Base-by-base conservation (phyloP, 2,888 invertebrate genomes). In the Cosmorhoe ocellata region DNA sequence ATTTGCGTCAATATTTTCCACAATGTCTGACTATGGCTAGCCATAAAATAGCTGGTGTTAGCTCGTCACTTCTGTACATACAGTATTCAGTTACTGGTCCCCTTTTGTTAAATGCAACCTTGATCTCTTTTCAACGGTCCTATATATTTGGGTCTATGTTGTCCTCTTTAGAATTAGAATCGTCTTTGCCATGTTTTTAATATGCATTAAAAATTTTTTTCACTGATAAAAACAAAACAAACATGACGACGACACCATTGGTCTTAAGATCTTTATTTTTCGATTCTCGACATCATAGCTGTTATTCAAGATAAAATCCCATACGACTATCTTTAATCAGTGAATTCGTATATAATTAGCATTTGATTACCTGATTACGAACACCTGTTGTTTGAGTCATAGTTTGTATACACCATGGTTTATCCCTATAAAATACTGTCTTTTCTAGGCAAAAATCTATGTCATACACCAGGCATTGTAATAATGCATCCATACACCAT, bases 21-120 rank as follows among this genome's bases (percentile, higher is more conserved):
- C n/a, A n/a, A n/a, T n/a, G n/a, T n/a, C n/a, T n/a, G n/a, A 43
- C 42, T 32, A 51, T 58, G 51, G 51, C 43, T 54, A 33, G 49
- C n/a, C n/a, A n/a, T 33, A 58, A 27, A 27, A 50, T 50, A 44
- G 10, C 45, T n/a, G 24, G 12, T 26, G 51, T 22, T n/a, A 11
- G 11, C 24, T 36, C 18, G 13, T 18, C 11, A 6, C 24, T 18
- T 18, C 18, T 3, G 30, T 3, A 9, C 11, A 26, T 4, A 14
- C 2, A 36, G 43, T 44, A 43, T 52, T 40, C 33, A 34, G 39
- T 52, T 52, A 40, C 52, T 5, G 10, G 37, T 32, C n/a, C 33
- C 39, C 49, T 32, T 42, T 52, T 48, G 47, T 52, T 38, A 11
- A 30, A 13, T 24, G 24, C 18, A 48, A 36, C 47, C 52, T 52